Base-by-base conservation (phyloP, 2,888 invertebrate species). In the Leptodirus hochenwartii region DNA sequence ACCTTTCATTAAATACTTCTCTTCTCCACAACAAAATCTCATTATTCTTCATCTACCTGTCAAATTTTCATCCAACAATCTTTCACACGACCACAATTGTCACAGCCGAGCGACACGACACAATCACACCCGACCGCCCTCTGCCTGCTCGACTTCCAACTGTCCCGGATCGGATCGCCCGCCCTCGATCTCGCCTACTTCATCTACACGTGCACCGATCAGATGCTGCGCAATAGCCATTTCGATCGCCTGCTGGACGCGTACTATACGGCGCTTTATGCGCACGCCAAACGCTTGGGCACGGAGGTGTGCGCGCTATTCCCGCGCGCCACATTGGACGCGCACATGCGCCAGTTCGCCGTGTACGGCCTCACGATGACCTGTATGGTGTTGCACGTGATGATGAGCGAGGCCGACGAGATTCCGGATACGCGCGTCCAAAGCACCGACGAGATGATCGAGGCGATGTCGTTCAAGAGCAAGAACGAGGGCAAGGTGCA, bases 111-210 rank as follows among this genome's bases (percentile, higher is more conserved):
- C n/a, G n/a, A n/a, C n/a, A n/a, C n/a, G n/a, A n/a, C n/a, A 27
- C 26, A 17, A 27, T 15, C 11, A 30, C 8, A 15, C 14, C 47
- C 46, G 28, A 42, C 44, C 5, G 30, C 41, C n/a, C 17, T 45
- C 5, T 43, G 43, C 27, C 34, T 46, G 10, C 27, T 47, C 9
- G 47, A 47, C 26, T 47, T 45, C 40, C 47, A 47, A 35, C 29
- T 45, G n/a, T 33, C 40, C 5, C 35, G 41, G 6, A 33, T 37
- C 20, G 40, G 40, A 5, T 42, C 45, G 2, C 46, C 46, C 2
- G 47, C 39, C 5, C 32, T 43, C 14, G 53, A 53, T 32, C 34
- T 53, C 27, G 34, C 44, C 2, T 50, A 51, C 29, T 39, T 49
- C 34, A 29, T 53, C 9, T 50, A 46, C 33, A 44, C 45, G 5